Base-by-base conservation (phyloP, 2,797 vertebrate genomes). In the Notolabrus celidotus region DNA sequence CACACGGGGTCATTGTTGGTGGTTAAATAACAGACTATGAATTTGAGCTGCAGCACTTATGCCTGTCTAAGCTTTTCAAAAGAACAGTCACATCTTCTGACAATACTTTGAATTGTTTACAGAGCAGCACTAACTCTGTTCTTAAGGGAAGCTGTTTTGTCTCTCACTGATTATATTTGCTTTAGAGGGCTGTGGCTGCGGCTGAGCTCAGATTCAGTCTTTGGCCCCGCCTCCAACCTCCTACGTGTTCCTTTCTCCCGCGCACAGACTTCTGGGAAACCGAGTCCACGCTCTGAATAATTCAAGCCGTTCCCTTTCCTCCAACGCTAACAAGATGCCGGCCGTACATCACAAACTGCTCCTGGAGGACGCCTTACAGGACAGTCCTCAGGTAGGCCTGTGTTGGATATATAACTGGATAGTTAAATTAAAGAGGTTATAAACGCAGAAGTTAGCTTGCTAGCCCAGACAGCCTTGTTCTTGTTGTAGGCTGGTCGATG, bases 311-410 rank as follows among this genome's bases (percentile, higher is more conserved):
- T 82, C 69, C 56, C 68, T 78, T 78, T 86, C 78, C 63, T 67
- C 71, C 81, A 52, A 51, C 27, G 72, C 71, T 74, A 84, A 84
- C 95, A 92, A 94, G 91, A 99, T 99, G 97, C 97, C 97, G 74
- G 95, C 96, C 87, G 96, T 97, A 63, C 97, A 98, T 88, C 90
- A 93, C 86, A 98, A 95, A 84, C 94, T 99, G 80, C 95, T 98
- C 34, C 88, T 99, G 80, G 97, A 99, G 88, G 97, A 99, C 56
- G 97, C 97, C 39, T 80, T 99, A 79, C 96, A 96, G 85, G 97
- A 99, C 92, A 99, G 97, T 91, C 97, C 97, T 66, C 97, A 99
- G 97, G 97, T 99, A 96, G 84, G 90, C 61, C 70, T 2, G 17
- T 10, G 34, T 16, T 42, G 14, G n/a, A n/a, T n/a, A n/a, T n/a